Evolutionary conservation across 2,113 vertebrate species (phyloP).

Genomic region (Pardalotus punctatus): DNA sequence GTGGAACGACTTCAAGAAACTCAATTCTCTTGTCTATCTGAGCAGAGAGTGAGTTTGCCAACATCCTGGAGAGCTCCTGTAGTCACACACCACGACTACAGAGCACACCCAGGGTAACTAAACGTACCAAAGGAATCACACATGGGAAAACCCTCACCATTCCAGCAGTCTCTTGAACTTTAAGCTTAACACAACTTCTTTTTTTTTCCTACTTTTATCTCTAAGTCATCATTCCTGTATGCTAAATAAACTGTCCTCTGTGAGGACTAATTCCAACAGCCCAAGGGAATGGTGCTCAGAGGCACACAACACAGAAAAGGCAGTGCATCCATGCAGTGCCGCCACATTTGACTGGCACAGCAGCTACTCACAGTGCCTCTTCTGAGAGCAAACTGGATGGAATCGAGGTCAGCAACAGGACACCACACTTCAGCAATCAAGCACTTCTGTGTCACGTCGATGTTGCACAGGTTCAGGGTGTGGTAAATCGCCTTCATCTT

Average conservation of each 20-base stretch:
- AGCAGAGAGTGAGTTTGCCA: background rate
- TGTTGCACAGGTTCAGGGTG: conserved; percentile 97
- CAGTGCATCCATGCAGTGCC: background rate
- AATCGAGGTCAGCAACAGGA: conserved; percentile 92
- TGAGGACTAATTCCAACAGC: background rate
- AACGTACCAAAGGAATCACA: accelerated
- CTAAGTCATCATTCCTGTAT: background rate
- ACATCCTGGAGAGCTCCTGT: background rate
- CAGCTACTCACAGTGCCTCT: conserved; percentile 89
- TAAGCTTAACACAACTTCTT: accelerated
- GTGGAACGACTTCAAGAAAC: background rate
- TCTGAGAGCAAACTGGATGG: conserved; percentile 97
- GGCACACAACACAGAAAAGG: background rate
- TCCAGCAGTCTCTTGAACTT: background rate
- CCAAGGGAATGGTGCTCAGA: background rate
- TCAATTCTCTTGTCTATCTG: background rate
- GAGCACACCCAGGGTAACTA: background rate
- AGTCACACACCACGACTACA: background rate
- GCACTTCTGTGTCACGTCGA: conserved; percentile 98
- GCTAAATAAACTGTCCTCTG: background rate
- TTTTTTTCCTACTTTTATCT: background rate
- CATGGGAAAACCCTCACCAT: background rate
- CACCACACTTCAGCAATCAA: conserved; percentile 98
- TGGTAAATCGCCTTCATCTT: conserved; percentile 99
- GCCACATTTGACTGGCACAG: background rate